phyloP scores from a whole-genome alignment of 2,113 vertebrate genomes.

The Pygoscelis adeliae region DNA sequence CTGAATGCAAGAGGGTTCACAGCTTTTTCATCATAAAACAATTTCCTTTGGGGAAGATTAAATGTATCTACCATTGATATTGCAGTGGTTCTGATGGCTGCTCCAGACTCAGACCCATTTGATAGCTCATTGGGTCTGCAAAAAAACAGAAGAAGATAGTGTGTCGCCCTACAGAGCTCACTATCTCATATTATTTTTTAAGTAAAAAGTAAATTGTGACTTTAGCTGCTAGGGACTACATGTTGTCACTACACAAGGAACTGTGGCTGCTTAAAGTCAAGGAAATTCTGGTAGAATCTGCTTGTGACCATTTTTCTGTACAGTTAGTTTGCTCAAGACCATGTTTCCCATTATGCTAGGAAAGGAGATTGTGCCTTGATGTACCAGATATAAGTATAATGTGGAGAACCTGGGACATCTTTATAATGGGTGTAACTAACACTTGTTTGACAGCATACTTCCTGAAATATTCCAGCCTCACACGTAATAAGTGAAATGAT shows the following conservation, averaged over 20 bases:
- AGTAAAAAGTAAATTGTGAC: not conserved
- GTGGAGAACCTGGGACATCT: not conserved
- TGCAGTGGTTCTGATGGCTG: not conserved
- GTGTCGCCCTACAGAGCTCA: not conserved
- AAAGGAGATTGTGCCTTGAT: not conserved
- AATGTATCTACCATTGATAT: not conserved
- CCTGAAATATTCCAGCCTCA: not conserved
- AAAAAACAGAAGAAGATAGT: not conserved
- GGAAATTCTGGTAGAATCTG: not conserved
- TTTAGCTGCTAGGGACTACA: not conserved
- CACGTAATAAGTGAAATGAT: not conserved
- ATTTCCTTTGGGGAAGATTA: not conserved
- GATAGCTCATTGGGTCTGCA: not conserved
- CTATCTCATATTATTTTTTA: not conserved
- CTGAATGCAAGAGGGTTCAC: not conserved
- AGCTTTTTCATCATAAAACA: not conserved
- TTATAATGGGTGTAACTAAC: not conserved
- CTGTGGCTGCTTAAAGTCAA: not conserved
- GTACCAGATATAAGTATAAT: not conserved
- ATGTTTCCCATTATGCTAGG: not conserved
- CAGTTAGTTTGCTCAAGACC: not conserved
- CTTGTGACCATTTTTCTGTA: not conserved
- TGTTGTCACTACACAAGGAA: not conserved
- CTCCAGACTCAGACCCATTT: not conserved
- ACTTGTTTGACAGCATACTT: not conserved